Evolutionary conservation across 2,888 invertebrate genomes (phyloP), one percentile per base, ranked within the genome.

Genomic region (Chelonus formosanus): DNA sequence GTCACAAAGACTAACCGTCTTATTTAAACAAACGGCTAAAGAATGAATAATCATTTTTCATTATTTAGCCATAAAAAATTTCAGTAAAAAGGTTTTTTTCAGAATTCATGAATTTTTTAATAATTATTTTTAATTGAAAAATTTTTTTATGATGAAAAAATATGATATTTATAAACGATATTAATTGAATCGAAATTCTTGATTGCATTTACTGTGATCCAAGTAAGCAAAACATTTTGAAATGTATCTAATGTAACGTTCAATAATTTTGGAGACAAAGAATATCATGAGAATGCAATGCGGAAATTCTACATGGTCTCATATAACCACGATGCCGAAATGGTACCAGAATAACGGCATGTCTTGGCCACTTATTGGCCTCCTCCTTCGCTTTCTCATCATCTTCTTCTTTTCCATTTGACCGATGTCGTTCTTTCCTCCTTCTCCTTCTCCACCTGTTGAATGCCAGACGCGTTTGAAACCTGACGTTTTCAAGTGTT

Each of bases 251-350:
- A 5, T 35, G 35, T 8, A 35, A 20, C 20, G 10, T 58, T 34
- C 35, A 3, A 34, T 35, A 57, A 53, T 70, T 68, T 67, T 67
- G 60, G 70, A 71, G 69, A 75, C 74, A 73, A 75, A 76, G 76
- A 74, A 78, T 76, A 75, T 77, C 76, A 76, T 76, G 79, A 75
- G 77, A 80, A 77, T 71, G 79, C 79, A 79, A 80, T 80, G 80
- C 80, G 80, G 80, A 80, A 79, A 78, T 77, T 80, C 78, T 77
- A 74, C 69, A 72, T 70, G 73, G 73, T 72, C 72, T 73, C 71
- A 66, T 63, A 72, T 68, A 70, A 71, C 67, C 69, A 65, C 72
- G 57, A 69, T 63, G 70, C 72, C 76, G 65, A 76, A 76, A 76
- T 74, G 74, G 67, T 70, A 75, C 73, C 62, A 68, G 74, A 71